Conservation (phyloP, 2,113 vertebrate genomes). For the Leiothrix lutea region DNA sequence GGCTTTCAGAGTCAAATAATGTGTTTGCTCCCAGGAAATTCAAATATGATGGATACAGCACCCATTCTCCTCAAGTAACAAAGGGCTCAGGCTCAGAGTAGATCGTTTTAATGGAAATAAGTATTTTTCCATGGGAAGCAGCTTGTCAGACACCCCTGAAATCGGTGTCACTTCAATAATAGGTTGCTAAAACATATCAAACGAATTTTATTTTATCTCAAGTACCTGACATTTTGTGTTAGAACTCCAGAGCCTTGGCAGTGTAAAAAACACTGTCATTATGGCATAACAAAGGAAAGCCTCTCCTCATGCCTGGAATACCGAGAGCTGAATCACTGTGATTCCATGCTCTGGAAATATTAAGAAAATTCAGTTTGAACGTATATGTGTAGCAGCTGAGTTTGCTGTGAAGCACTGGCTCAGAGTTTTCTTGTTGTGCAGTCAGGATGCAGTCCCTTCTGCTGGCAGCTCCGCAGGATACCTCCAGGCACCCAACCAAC, state of each 20-base stretch:
- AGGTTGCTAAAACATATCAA: neutral
- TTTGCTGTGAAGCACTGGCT: neutral
- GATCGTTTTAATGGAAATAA: neutral
- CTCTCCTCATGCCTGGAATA: no score
- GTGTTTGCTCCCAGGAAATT: neutral
- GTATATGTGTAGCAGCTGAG: no score
- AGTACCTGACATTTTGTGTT: neutral
- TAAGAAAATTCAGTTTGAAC: no score
- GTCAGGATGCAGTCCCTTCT: neutral
- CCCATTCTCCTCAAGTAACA: neutral
- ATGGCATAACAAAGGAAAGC: neutral
- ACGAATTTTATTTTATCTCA: neutral
- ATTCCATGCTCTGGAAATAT: no score
- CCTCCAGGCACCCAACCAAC: neutral
- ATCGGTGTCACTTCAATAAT: neutral
- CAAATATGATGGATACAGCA: accelerated
- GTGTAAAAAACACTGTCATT: neutral
- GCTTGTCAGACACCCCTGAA: neutral
- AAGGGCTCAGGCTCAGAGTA: accelerated
- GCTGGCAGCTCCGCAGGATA: neutral
- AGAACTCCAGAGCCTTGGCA: neutral
- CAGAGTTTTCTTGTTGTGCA: neutral
- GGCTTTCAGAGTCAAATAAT: neutral
- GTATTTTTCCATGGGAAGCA: neutral
- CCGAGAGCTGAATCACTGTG: neutral